Conservation (phyloP, 1,140 invertebrate genomes). For the Apocrypta bakeri region DNA sequence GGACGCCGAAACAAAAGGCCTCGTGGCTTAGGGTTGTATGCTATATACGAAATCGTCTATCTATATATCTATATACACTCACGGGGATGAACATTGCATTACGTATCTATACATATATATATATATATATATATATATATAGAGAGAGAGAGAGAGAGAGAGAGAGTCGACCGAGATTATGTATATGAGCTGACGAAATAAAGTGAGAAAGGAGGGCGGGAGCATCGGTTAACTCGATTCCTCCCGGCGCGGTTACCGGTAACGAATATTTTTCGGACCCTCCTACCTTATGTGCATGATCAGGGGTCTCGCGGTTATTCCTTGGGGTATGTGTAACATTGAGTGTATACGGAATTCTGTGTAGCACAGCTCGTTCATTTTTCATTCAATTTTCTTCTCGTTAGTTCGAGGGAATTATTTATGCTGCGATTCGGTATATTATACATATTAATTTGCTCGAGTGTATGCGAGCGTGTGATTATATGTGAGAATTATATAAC, state of each 20-base stretch:
- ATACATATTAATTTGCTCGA: neutral
- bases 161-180: neutral
- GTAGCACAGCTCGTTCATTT: neutral
- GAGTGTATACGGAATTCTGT: neutral
- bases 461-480: too few relatives aligned
- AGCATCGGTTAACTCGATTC: conserved; percentile 58
- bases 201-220: conserved; percentile 56
- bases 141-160: too few relatives aligned
- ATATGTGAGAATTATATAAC: too few relatives aligned
- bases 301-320: conserved; percentile 25
- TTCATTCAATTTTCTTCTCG: neutral
- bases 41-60: neutral
- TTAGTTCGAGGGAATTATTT: neutral
- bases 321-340: conserved; percentile 5
- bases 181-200: conserved; percentile 42
- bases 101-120: too few relatives aligned
- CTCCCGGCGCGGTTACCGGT: conserved; percentile 26
- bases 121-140: too few relatives aligned
- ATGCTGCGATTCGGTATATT: conserved; percentile 9
- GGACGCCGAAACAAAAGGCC: conserved; percentile 51
- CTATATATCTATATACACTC: neutral
- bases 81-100: neutral
- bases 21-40: conserved; percentile 25
- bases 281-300: conserved; percentile 42
- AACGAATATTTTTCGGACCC: conserved; percentile 42